A percentile compares a stretch with the other conserved stretches of the same genome.
Conservation (phyloP, 2,888 invertebrate species). For the Drosophila koepferae region DNA sequence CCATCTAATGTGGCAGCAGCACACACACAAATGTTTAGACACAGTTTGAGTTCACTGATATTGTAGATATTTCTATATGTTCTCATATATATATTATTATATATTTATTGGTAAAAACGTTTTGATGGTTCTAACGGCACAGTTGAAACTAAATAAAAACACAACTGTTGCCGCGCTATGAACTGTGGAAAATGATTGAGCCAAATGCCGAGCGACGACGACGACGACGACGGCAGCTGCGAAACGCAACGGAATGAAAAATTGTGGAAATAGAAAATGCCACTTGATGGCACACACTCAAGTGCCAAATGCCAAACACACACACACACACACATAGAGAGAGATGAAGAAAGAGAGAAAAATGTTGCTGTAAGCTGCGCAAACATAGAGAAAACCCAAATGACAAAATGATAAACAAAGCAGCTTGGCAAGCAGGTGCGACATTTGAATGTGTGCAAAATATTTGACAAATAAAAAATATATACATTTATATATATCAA, state of each 20-base stretch:
- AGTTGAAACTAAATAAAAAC: slow-evolving; percentile 72
- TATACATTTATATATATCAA: slow-evolving; percentile 8
- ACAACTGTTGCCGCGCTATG: slow-evolving; percentile 61
- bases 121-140: slow-evolving; percentile 45
- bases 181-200: slow-evolving; percentile 63
- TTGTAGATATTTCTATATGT: neutral
- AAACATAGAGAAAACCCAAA: slow-evolving; percentile 35
- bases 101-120: slow-evolving; percentile 12
- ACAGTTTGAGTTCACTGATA: slow-evolving; percentile 13
- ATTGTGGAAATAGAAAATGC: slow-evolving; percentile 63
- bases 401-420: slow-evolving; percentile 47
- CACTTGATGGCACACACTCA: slow-evolving; percentile 39
- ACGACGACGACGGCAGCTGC: neutral
- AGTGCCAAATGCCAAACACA: slow-evolving; percentile 35
- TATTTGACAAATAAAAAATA: slow-evolving; percentile 34
- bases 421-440: slow-evolving; percentile 10
- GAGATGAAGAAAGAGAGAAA: neutral
- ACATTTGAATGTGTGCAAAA: slow-evolving; percentile 58
- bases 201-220: slow-evolving; percentile 32
- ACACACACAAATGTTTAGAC: slow-evolving; percentile 12
- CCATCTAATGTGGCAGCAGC: slow-evolving; percentile 37
- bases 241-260: slow-evolving; percentile 64
- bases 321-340: neutral
- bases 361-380: slow-evolving; percentile 37
- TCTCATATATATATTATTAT: neutral